Evolutionary conservation across 2,888 invertebrate genomes (phyloP).

Genomic region (Agrotis segetum): DNA sequence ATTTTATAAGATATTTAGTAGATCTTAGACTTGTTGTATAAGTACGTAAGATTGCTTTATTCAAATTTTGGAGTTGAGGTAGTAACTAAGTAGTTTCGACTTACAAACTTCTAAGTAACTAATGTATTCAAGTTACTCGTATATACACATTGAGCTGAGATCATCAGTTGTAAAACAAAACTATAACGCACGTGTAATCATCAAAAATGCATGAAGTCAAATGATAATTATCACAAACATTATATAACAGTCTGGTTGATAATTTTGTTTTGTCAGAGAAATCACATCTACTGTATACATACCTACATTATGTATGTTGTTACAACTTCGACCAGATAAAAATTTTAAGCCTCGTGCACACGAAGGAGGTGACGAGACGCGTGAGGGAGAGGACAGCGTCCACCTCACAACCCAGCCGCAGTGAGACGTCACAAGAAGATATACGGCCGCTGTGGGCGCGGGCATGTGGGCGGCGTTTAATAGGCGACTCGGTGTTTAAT

Average conservation of each 20-base stretch:
- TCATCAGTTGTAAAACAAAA: neutral
- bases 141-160: neutral
- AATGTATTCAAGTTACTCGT: neutral
- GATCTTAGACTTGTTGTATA: neutral
- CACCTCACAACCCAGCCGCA: too few relatives aligned
- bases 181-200: neutral
- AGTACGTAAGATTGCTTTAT: constrained; percentile 8
- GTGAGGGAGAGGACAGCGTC: too few relatives aligned
- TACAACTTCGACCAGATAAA: neutral
- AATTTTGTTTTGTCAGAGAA: neutral
- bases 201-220: neutral
- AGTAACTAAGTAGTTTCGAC: constrained; percentile 3
- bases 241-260: neutral
- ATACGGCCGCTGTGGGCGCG: too few relatives aligned
- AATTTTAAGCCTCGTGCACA: too few relatives aligned
- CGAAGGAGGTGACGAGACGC: too few relatives aligned
- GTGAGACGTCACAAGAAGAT: too few relatives aligned
- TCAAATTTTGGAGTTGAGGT: neutral
- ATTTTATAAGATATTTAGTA: neutral
- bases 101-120: neutral
- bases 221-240: neutral
- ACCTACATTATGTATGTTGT: neutral
- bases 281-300: neutral
- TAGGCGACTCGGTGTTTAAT: too few relatives aligned
- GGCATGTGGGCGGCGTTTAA: too few relatives aligned